Evolutionary conservation across 2,797 vertebrate genomes (phyloP), one percentile per base, ranked within the genome.

Genomic region (Ctenopoma multispine): DNA sequence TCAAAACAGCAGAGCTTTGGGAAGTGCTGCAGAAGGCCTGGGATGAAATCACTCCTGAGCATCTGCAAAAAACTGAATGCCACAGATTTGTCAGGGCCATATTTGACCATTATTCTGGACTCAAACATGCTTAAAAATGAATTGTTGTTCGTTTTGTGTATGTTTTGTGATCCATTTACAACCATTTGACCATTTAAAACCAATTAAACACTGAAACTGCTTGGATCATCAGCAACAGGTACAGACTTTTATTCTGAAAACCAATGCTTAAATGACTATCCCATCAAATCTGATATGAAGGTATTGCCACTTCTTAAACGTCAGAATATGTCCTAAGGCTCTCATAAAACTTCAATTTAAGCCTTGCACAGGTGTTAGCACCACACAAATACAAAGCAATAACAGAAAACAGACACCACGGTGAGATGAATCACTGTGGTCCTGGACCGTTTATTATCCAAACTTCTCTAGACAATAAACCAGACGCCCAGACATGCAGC

Each of bases 401-500:
- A 53, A 48, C 31, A 18, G 4, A 43, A 53, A 47, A 18, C 49
- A 38, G 54, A 57, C 49, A 7, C 23, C 4, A 29, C 46, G 27
- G 41, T 21, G 38, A 77, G 50, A 79, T 74, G 24, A 59, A 75
- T 60, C 59, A n/a, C 36, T 23, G 63, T 1, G 40, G 13, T 43
- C 62, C 68, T 55, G 69, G 12, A 2, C 24, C 59, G 29, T 61
- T 77, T 77, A 61, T 70, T 48, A 56, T 71, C 46, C 14, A 31
- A 69, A 49, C 41, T 8, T 44, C 46, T 56, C 21, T 10, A 41
- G 11, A 66, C 54, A 73, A 75, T 55, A 67, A 80, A 58, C 48
- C 77, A 82, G 72, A 74, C 68, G 67, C 67, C 69, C 72, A 74
- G 74, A 79, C 69, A 7, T 63, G 23, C 63, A 61, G 81, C 75